Evolutionary conservation across 2,113 vertebrate species (phyloP), one percentile per base, ranked within the genome.

Genomic region (Arvicanthis niloticus): DNA sequence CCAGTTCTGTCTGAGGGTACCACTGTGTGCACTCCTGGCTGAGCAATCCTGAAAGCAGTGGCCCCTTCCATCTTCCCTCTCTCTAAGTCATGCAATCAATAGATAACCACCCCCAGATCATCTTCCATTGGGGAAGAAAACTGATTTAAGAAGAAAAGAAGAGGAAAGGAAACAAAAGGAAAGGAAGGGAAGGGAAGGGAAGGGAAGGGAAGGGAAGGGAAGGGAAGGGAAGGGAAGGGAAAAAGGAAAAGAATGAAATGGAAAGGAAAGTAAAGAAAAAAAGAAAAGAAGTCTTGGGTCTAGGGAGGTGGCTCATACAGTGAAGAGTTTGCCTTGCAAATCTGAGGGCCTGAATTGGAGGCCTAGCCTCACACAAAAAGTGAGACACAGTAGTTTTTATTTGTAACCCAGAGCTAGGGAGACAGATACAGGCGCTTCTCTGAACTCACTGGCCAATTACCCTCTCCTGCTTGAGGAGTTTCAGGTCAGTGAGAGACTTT

Each of bases 51-150:
- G 31, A 94, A 31, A 91, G 56, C 2, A 26, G 34, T 15, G 62
- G 31, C 6, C 19, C 37, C 73, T 48, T 65, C 13, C 3, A 70
- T 89, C 37, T 91, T 70, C 91, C 37, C 19, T 19, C 7, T 70
- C 89, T 37, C 53, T 26, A 17, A 80, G 78, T 76, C 76, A 81
- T 76, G 40, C 22, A 8, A 7, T 77, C 72, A 88, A 91, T 21
- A 91, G 11, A 92, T 58, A 58, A 60, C 75, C 24, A 48, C 34
- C 75, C 29, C 56, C n/a, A 92, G 92, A 73, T 73, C 56, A 84
- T 78, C 13, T 80, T 94, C 45, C n/a, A 19, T 76, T 96, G 22
- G 62, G 82, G 58, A 85, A 31, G 37, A 62, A 96, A 96, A 92
- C 51, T 60, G 31, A 93, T 90, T 17, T 2, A 7, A 72, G 17